These are phyloP conservation scores for Ophthalmolycus amberensis DNA, from an alignment of 2,113 vertebrate species.

Conservation along the genomic window DNA sequence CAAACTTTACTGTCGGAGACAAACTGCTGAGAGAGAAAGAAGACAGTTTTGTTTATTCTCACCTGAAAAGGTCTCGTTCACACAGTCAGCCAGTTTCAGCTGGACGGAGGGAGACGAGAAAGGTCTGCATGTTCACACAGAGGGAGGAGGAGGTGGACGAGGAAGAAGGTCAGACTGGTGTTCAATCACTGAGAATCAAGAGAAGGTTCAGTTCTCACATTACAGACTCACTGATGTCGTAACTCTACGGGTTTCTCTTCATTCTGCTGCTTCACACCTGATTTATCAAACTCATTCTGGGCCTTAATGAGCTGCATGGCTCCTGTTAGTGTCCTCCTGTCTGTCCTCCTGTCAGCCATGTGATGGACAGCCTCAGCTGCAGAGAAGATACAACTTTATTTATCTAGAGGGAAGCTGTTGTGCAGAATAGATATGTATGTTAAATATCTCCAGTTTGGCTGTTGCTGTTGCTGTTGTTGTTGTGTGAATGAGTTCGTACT, in stretches of 20 bases:
- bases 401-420: too few relatives aligned
- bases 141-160: constrained; percentile 12
- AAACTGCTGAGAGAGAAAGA: constrained; percentile 4
- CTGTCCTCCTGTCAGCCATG: too few relatives aligned
- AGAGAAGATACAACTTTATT: too few relatives aligned
- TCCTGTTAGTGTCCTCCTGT: not conserved
- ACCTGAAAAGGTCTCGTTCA: constrained; percentile 72
- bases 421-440: too few relatives aligned
- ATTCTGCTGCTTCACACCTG: constrained; percentile 23
- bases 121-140: constrained; percentile 37
- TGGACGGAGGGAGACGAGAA: not conserved
- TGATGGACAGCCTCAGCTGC: too few relatives aligned
- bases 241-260: constrained; percentile 50
- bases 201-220: constrained; percentile 41
- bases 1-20: constrained; percentile 1
- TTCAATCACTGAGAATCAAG: constrained; percentile 50
- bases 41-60: not conserved
- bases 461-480: too few relatives aligned
- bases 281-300: constrained; percentile 6
- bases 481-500: too few relatives aligned
- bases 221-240: not conserved
- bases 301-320: not conserved
- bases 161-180: not conserved
- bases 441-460: too few relatives aligned
- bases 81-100: constrained; percentile 38